Percentiles rank a stretch among this genome's conserved stretches.
phyloP scores from a whole-genome alignment of 1,140 invertebrate genomes.

The Drosophila nasuta region DNA sequence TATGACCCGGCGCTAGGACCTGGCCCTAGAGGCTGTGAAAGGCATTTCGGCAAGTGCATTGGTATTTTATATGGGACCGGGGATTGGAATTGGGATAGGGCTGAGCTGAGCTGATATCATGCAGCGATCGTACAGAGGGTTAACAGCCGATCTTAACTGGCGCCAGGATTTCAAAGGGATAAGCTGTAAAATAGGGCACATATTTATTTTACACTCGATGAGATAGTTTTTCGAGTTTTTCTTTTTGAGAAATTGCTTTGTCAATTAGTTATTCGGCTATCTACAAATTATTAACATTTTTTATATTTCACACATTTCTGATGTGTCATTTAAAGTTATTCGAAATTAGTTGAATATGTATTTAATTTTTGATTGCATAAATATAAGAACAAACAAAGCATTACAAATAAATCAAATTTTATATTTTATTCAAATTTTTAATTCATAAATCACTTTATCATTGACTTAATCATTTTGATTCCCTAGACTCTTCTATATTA shows the following conservation, averaged over 20 bases:
- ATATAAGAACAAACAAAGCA: no score
- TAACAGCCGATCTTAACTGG: conserved; percentile 37
- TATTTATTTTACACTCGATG: conserved; percentile 8
- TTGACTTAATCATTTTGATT: no score
- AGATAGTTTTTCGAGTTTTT: not conserved
- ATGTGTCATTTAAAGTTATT: no score
- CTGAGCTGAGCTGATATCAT: conserved; percentile 28
- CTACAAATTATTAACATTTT: not conserved
- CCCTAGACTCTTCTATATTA: no score
- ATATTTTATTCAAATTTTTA: no score
- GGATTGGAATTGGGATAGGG: not conserved
- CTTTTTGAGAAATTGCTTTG: not conserved
- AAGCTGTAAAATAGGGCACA: conserved; percentile 38
- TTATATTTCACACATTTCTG: not conserved
- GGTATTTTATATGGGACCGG: not conserved
- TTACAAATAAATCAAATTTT: no score
- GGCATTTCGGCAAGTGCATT: conserved; percentile 56
- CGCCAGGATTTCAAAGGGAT: conserved; percentile 49
- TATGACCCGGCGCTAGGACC: conserved; percentile 79
- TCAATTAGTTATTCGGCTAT: not conserved
- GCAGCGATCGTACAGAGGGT: conserved; percentile 49
- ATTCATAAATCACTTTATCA: no score
- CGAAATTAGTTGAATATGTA: no score
- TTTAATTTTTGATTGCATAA: no score
- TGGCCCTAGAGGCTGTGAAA: conserved; percentile 64